phyloP scores from a whole-genome alignment of 2,888 invertebrate genomes.

The Harpalus rubripes region DNA sequence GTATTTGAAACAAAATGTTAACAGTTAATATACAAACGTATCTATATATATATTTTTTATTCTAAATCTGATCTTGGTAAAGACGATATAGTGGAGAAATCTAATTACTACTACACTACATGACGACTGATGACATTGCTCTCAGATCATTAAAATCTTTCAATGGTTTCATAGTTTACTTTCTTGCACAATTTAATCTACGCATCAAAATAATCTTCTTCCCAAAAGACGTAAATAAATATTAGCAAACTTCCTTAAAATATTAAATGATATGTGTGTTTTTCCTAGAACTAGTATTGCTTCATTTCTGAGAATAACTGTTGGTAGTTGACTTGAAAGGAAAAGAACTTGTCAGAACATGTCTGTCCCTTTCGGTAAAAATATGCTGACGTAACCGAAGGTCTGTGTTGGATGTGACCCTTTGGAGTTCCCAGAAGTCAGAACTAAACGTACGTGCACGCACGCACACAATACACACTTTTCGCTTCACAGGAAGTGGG shows the following conservation, averaged over 20 bases:
- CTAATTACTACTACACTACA: too few species aligned
- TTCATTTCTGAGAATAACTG: slow-evolving; percentile 44
- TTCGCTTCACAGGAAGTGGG: not conserved
- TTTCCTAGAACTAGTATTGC: slow-evolving; percentile 37
- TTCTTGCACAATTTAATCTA: not conserved
- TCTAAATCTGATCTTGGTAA: too few species aligned
- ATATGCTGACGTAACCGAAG: slow-evolving; percentile 46
- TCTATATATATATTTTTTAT: too few species aligned
- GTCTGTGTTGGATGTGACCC: slow-evolving; percentile 42
- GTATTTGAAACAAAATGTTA: too few species aligned
- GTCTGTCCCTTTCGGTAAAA: slow-evolving; percentile 53
- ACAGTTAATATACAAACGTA: too few species aligned
- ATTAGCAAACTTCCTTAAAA: not conserved
- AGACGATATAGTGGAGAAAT: too few species aligned
- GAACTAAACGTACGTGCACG: slow-evolving; percentile 28
- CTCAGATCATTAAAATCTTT: not conserved
- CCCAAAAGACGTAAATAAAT: not conserved
- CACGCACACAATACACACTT: not conserved
- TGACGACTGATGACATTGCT: too few species aligned
- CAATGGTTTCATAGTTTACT: not conserved
- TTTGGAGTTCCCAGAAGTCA: slow-evolving; percentile 35
- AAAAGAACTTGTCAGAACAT: slow-evolving; percentile 30
- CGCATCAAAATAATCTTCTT: not conserved
- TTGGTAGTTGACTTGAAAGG: slow-evolving; percentile 18
- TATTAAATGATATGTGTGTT: not conserved